These are phyloP conservation scores for Suncus etruscus DNA, from an alignment of 2,113 vertebrate species.

Conservation along the genomic window DNA sequence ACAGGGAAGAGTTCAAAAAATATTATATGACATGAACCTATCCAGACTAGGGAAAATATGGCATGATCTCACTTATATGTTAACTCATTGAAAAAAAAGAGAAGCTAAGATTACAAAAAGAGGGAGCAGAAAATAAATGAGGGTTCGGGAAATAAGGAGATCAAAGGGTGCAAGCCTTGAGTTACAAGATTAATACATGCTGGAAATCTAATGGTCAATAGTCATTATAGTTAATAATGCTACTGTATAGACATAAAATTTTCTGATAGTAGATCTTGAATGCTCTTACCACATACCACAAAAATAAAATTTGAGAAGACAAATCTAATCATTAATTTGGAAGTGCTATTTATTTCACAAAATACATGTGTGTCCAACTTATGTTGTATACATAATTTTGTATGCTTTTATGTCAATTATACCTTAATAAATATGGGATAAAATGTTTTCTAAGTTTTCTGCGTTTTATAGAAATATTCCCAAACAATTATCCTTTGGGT, in stretches of 20 bases:
- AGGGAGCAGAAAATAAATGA: not conserved
- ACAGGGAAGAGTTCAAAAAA: not conserved
- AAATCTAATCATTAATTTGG: not conserved
- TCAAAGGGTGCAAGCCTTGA: not conserved
- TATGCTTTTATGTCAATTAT: conserved; percentile 14
- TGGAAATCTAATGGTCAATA: not conserved
- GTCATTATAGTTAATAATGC: not conserved
- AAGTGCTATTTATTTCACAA: not conserved
- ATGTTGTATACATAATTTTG: too few relatives aligned
- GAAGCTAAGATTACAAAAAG: not conserved
- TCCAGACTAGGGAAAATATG: not conserved
- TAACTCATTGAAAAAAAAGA: not conserved
- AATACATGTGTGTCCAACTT: not conserved
- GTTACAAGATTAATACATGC: not conserved
- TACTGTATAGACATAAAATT: not conserved
- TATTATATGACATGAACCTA: not conserved
- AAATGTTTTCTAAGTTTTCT: not conserved
- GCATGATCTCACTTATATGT: not conserved
- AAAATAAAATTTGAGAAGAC: not conserved
- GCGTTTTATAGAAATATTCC: conserved; percentile 17
- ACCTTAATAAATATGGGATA: not conserved
- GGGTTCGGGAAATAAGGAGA: not conserved
- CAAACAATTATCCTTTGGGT: not conserved
- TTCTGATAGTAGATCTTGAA: not conserved
- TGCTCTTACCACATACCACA: not conserved